These are phyloP conservation scores for Colostygia pectinataria DNA, from an alignment of 2,888 invertebrate species.

Conservation along the genomic window DNA sequence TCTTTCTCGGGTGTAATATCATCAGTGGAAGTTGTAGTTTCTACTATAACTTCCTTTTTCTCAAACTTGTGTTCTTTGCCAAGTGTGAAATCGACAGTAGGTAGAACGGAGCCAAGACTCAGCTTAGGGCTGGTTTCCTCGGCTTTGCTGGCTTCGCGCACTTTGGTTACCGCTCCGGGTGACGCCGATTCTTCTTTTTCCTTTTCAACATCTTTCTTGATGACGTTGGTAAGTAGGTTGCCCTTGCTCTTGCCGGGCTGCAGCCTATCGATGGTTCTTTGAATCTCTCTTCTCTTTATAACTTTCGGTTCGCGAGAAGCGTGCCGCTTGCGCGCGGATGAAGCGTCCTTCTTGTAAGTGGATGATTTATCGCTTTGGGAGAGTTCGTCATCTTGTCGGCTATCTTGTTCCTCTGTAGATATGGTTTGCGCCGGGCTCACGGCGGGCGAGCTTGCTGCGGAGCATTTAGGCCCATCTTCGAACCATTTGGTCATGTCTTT, in stretches of 20 bases:
- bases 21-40: constrained; percentile 12
- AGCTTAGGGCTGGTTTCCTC: constrained; percentile 90
- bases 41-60: constrained; percentile 46
- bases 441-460: constrained; percentile 90
- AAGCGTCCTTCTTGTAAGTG: constrained; percentile 58
- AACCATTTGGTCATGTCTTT: constrained; percentile 96
- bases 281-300: constrained; percentile 86
- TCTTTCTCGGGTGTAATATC: constrained; percentile 36
- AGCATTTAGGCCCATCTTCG: constrained; percentile 90
- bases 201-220: constrained; percentile 78
- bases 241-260: constrained; percentile 95
- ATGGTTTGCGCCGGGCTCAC: constrained; percentile 89
- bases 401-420: constrained; percentile 84
- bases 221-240: constrained; percentile 88
- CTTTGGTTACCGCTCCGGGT: constrained; percentile 79
- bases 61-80: constrained; percentile 87
- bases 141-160: constrained; percentile 83
- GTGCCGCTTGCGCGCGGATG: constrained; percentile 70
- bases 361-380: constrained; percentile 64
- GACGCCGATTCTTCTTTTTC: constrained; percentile 81
- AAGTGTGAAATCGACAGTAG: constrained; percentile 86
- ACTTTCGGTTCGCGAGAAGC: constrained; percentile 70
- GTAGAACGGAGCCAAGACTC: constrained; percentile 92
- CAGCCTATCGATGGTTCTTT: constrained; percentile 91
- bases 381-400: constrained; percentile 70